These are phyloP conservation scores for Aplochiton taeniatus DNA, from an alignment of 2,797 vertebrate genomes.

Conservation along the genomic window DNA sequence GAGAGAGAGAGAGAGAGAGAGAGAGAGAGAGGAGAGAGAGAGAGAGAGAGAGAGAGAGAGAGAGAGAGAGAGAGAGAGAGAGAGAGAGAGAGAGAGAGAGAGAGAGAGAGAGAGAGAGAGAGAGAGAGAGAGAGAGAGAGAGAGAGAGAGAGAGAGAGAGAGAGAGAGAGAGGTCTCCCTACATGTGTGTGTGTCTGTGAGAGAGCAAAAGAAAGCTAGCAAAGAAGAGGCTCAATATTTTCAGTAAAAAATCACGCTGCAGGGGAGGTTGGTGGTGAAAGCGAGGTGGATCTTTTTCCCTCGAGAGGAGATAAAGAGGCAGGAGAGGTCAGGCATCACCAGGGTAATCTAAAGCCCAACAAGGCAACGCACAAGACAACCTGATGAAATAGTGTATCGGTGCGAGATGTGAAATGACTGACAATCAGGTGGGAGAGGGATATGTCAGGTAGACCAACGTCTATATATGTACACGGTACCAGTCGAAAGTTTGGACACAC, in stretches of 20 bases:
- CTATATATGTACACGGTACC: no score
- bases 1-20: slow-evolving; percentile 1
- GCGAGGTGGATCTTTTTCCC: slow-evolving; percentile 23
- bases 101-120: slow-evolving; percentile 1
- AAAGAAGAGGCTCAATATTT: no score
- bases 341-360: slow-evolving; percentile 59
- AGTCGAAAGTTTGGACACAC: no score
- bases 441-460: not conserved
- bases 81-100: no score
- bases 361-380: slow-evolving; percentile 50
- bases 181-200: not conserved
- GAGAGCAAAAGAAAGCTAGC: no score
- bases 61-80: not conserved
- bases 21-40: not conserved
- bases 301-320: slow-evolving; percentile 32
- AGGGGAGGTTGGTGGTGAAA: slow-evolving; percentile 15
- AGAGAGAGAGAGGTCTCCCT: not conserved
- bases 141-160: slow-evolving; percentile 5
- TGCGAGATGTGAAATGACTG: no score
- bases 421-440: not conserved
- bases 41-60: not conserved
- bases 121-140: slow-evolving; percentile 11
- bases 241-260: no score
- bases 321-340: slow-evolving; percentile 24
- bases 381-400: not conserved